Conservation (phyloP, 2,888 invertebrate species). For the Cheilosia grossa region DNA sequence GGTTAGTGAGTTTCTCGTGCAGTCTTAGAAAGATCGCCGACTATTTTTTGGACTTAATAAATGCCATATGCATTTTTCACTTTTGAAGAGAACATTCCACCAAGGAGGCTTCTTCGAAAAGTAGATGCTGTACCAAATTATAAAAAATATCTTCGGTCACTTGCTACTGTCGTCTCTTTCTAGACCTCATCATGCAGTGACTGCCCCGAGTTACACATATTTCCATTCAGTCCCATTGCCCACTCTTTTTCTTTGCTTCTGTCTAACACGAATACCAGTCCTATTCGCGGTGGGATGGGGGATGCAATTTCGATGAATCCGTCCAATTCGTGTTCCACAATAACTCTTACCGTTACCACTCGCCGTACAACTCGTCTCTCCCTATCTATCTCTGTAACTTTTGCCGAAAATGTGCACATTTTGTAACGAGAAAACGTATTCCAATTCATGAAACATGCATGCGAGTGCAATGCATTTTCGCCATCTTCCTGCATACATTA, state of each 20-base stretch:
- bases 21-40: no score
- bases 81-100: no score
- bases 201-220: constrained; percentile 39
- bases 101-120: no score
- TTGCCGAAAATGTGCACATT: constrained; percentile 64
- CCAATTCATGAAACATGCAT: constrained; percentile 75
- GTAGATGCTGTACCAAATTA: no score
- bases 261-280: constrained; percentile 18
- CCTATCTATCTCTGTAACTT: constrained; percentile 3
- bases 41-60: no score
- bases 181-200: constrained; percentile 48
- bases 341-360: constrained; percentile 19
- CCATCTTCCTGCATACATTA: constrained; percentile 64
- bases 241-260: neutral
- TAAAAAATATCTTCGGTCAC: no score
- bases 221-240: constrained; percentile 45
- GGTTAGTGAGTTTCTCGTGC: no score
- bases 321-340: constrained; percentile 60
- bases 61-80: no score
- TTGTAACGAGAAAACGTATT: constrained; percentile 75
- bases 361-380: neutral
- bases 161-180: constrained; percentile 11
- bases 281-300: neutral
- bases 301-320: constrained; percentile 68
- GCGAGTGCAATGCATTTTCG: constrained; percentile 70